Evolutionary conservation across 2,797 vertebrate genomes (phyloP).

Genomic region (Botia almorhae): DNA sequence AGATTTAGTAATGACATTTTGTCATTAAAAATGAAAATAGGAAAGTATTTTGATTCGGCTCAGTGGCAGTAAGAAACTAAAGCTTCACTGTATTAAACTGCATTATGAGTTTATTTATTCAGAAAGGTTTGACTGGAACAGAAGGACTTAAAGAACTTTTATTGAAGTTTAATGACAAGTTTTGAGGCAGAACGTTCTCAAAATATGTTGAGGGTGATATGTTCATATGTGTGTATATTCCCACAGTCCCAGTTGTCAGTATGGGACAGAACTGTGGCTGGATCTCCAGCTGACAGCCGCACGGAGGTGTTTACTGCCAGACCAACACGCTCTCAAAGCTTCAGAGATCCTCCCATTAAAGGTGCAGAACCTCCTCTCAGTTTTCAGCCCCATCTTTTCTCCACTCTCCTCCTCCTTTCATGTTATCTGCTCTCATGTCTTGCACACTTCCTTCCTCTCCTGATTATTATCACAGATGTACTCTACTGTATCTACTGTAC

Average conservation of each 20-base stretch:
- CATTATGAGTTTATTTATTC: not conserved
- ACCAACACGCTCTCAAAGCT: constrained; percentile 80
- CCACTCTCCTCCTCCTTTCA: not conserved
- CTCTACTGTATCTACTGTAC: not conserved
- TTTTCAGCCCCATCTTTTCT: not conserved
- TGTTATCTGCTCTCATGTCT: not conserved
- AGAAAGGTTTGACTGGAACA: not conserved
- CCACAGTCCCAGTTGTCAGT: constrained; percentile 74
- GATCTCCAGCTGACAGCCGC: constrained; percentile 85
- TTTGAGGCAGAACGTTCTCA: not conserved
- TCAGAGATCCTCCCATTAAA: constrained; percentile 79
- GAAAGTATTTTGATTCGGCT: not conserved
- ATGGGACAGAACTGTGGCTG: constrained; percentile 76
- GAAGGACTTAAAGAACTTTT: not conserved
- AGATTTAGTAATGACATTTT: not conserved
- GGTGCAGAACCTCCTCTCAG: constrained; percentile 67
- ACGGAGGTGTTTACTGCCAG: constrained; percentile 86
- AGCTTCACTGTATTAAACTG: not conserved
- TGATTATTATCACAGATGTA: not conserved
- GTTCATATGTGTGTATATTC: constrained; percentile 9
- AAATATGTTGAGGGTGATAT: constrained; percentile 11
- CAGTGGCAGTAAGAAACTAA: not conserved
- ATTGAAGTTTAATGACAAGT: not conserved
- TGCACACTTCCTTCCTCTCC: not conserved
- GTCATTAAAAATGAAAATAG: not conserved